Base-by-base conservation (phyloP, 2,888 invertebrate genomes). In the Drosophila formosana region DNA sequence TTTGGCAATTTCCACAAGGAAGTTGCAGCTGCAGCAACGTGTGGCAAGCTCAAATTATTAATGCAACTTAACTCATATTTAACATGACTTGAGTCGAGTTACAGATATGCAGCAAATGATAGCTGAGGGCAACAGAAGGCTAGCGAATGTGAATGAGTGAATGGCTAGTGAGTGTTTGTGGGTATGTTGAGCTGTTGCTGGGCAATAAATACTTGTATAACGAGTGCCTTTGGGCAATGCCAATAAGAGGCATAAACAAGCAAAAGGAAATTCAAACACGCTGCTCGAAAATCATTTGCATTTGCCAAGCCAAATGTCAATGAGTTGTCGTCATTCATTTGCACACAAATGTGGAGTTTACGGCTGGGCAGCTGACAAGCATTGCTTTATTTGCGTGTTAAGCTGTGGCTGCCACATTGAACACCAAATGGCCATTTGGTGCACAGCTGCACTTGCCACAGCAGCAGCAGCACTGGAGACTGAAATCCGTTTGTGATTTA, bases 381-480 rank as follows among this genome's bases (percentile, higher is more conserved):
- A 11, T 55, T 57, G 61, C 50, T 74, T 60, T 58, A 78, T 68
- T 58, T 68, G 80, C 58, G 83, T 75, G 83, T 63, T 74, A 82
- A 78, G 80, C 78, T 79, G 80, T 75, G 70, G 80, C 75, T 65
- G 76, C 63, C 64, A 68, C 72, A 80, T 80, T 71, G 71, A 83
- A 76, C 87, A 88, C 87, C 78, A 80, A 88, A 80, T 73, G 80
- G 73, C 69, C 80, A 88, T 86, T 88, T 80, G 80, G 80, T 61
- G 76, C 67, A 60, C 53, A 66, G 52, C 30, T 45, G 63, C 56
- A 72, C 4, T 9, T 43, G 47, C 25, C 25, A 11, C 32, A 37
- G 43, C 4, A n/a, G 43, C 28, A 39, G 32, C 32, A 32, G 9
- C 4, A 37, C 11, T 34, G 37, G 18, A 45, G 34, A 13, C 39